Base-by-base conservation (phyloP, 2,888 invertebrate species). In the Habrosyne pyritoides region DNA sequence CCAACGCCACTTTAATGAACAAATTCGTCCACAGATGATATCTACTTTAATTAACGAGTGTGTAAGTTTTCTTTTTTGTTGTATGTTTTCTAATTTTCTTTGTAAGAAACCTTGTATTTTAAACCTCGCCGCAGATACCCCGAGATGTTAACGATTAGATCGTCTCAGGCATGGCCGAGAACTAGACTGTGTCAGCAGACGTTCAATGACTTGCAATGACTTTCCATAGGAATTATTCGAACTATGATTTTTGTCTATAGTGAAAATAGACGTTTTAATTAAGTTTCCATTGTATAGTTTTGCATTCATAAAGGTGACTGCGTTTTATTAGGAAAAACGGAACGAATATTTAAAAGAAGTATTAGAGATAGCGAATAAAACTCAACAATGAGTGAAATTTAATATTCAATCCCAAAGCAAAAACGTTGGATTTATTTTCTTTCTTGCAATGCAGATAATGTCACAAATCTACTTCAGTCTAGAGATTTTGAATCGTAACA, bases 81-180 rank as follows among this genome's bases (percentile, higher is more conserved):
- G 33, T 28, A 1, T 30, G 30, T 50, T 50, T 50, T 50, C 50
- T 50, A 50, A 50, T 50, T 50, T 50, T 50, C 50, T 50, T 50
- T 6, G 10, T 21, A 28, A 50, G 50, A 28, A 50, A 52, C 51
- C 36, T 52, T 33, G 47, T 56, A 52, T 56, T 53, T 50, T n/a
- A n/a, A n/a, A n/a, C n/a, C n/a, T 60, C 55, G 64, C 59, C 57
- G 61, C n/a, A 61, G 60, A 58, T 47, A 46, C 46, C 47, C 28
- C 48, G 36, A 63, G 61, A 67, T 63, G 55, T 59, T 59, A 64
- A 59, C 55, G 71, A 74, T 76, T 69, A 74, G 71, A 77, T 71
- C 52, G 67, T 56, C 21, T 30, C 21, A 28, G 33, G 36, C 22
- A 21, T 42, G 47, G 12, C 52, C 55, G 53, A 30, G 61, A 62